Conservation (phyloP, 2,113 vertebrate genomes). For the Erythrolamprus reginae region DNA sequence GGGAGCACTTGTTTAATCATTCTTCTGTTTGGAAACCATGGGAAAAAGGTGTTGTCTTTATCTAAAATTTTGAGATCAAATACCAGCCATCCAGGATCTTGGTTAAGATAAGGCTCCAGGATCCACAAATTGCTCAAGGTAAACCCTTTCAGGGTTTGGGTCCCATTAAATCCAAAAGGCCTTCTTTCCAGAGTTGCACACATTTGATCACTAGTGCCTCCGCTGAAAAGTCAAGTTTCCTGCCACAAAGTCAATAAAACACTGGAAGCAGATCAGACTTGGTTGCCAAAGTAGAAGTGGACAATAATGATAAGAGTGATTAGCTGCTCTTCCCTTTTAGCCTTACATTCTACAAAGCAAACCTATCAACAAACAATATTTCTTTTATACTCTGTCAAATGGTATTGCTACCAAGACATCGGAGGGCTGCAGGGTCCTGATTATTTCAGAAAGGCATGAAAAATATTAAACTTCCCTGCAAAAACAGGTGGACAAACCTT, state of each 20-base stretch:
- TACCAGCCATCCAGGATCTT: background rate
- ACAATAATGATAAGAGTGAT: background rate
- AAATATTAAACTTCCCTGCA: background rate
- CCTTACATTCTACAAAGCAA: background rate
- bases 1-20: background rate
- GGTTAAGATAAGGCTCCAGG: background rate
- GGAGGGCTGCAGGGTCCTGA: background rate
- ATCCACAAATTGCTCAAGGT: background rate
- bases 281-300: background rate
- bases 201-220: background rate
- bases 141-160: background rate
- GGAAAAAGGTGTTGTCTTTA: background rate
- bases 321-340: background rate
- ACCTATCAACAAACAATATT: background rate
- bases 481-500: background rate
- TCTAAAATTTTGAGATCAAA: background rate
- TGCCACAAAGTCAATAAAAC: background rate
- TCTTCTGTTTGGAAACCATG: background rate
- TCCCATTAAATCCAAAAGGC: background rate
- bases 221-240: background rate
- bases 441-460: constrained; percentile 9
- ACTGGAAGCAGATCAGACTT: background rate
- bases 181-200: background rate
- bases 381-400: background rate
- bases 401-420: background rate